Conservation (phyloP, 2,888 invertebrate genomes). For the Anagyrus pseudococci region DNA sequence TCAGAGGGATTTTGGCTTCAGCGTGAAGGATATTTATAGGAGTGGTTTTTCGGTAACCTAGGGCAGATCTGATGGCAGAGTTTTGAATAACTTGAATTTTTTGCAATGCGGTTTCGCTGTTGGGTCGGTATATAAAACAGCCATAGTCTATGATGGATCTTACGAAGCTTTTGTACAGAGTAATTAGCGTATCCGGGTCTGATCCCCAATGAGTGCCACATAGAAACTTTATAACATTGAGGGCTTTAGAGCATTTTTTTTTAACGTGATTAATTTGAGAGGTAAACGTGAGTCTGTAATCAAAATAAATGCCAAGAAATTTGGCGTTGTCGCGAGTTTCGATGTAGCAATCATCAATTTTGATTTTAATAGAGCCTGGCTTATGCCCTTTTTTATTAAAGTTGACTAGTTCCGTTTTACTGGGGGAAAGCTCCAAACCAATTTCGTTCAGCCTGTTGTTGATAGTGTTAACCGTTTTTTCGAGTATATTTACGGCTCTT, state of each 20-base stretch:
- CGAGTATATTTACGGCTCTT: not conserved
- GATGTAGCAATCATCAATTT: not conserved
- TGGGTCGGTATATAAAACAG: constrained; percentile 10
- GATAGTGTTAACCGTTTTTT: too few species aligned
- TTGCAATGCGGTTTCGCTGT: not conserved
- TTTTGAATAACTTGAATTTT: constrained; percentile 10
- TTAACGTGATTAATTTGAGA: not conserved
- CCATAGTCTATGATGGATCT: constrained; percentile 18
- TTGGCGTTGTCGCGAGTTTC: not conserved
- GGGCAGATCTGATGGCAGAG: not conserved
- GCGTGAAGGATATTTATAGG: constrained; percentile 7
- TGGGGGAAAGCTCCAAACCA: not conserved
- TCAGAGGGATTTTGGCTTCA: not conserved
- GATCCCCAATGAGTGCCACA: constrained; percentile 13
- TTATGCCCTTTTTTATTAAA: constrained; percentile 13
- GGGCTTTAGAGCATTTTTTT: not conserved
- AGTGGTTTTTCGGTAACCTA: constrained; percentile 2
- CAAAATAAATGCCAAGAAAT: constrained; percentile 10
- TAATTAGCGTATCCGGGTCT: constrained; percentile 10
- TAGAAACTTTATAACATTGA: constrained; percentile 15
- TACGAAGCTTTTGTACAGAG: constrained; percentile 17
- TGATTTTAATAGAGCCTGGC: not conserved
- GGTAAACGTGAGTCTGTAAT: constrained; percentile 1
- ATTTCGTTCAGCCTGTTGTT: not conserved
- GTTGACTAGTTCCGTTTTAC: constrained; percentile 11